phyloP scores from a whole-genome alignment of 2,797 vertebrate species.

The Trachurus trachurus region DNA sequence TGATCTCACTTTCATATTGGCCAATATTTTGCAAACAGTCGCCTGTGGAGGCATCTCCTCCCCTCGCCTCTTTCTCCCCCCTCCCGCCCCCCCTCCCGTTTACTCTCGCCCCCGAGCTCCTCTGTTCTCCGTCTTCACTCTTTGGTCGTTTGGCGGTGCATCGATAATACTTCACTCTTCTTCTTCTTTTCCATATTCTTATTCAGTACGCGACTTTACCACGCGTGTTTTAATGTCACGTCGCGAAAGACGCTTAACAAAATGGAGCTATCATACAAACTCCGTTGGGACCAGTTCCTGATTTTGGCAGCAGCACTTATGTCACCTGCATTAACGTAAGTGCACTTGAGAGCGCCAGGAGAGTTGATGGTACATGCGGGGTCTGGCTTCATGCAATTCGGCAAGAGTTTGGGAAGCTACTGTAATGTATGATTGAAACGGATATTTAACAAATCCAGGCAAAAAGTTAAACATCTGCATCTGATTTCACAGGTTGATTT shows the following conservation, averaged over 20 bases:
- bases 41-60: slow-evolving; percentile 83
- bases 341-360: slow-evolving; percentile 76
- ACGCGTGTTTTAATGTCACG: slow-evolving; percentile 89
- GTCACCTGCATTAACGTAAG: slow-evolving; percentile 91
- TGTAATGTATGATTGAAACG: slow-evolving; percentile 26
- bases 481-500: slow-evolving; percentile 37
- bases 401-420: slow-evolving; percentile 19
- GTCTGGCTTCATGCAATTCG: slow-evolving; percentile 25
- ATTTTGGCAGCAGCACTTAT: slow-evolving; percentile 87
- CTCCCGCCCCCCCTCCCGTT: slow-evolving; percentile 64
- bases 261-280: slow-evolving; percentile 87
- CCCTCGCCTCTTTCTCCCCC: slow-evolving; percentile 73
- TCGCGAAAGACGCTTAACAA: slow-evolving; percentile 81
- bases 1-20: slow-evolving; percentile 72
- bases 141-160: slow-evolving; percentile 80
- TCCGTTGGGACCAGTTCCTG: slow-evolving; percentile 87
- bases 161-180: slow-evolving; percentile 77
- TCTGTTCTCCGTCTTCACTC: slow-evolving; percentile 82
- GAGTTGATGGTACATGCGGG: slow-evolving; percentile 52
- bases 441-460: slow-evolving; percentile 32
- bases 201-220: slow-evolving; percentile 58
- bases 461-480: slow-evolving; percentile 43
- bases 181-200: slow-evolving; percentile 68
- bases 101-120: slow-evolving; percentile 77
- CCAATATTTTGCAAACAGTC: slow-evolving; percentile 83